These are phyloP conservation scores for Athalia rosae DNA, from an alignment of 2,888 invertebrate genomes.

Conservation along the genomic window DNA sequence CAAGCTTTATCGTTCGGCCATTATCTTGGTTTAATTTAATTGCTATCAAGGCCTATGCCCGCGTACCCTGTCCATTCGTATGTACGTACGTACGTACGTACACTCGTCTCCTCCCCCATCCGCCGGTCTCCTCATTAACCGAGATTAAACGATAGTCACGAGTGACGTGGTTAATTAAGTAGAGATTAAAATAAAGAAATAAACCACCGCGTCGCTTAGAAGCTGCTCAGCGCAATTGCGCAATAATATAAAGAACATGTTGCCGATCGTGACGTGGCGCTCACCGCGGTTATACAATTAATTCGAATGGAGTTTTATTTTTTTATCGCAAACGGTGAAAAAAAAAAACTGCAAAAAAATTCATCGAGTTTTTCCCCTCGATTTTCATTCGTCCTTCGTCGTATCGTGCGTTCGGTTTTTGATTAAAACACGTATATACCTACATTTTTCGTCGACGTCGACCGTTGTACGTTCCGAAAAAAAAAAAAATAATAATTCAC, in stretches of 20 bases:
- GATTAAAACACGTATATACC: no score
- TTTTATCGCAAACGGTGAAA: no score
- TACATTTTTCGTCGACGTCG: no score
- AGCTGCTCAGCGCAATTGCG: constrained; percentile 29
- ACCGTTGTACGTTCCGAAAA: no score
- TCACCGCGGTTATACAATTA: no score
- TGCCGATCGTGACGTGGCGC: no score
- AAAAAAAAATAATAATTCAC: no score
- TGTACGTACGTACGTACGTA: not conserved
- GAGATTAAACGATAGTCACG: constrained; percentile 42
- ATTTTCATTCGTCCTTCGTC: no score
- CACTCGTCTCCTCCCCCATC: not conserved
- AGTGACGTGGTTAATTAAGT: constrained; percentile 45
- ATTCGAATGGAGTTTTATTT: no score
- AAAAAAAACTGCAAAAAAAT: no score
- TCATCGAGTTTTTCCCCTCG: no score
- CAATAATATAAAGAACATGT: constrained; percentile 48
- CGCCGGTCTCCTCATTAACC: constrained; percentile 33
- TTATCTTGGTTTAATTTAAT: constrained; percentile 69
- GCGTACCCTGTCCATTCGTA: not conserved
- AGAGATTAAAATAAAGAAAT: constrained; percentile 37
- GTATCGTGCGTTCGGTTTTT: no score
- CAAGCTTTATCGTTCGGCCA: constrained; percentile 62
- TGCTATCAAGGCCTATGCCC: constrained; percentile 61
- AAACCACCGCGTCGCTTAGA: constrained; percentile 23